phyloP scores from a whole-genome alignment of 2,888 invertebrate species.

The Caenorhabditis wallacei region DNA sequence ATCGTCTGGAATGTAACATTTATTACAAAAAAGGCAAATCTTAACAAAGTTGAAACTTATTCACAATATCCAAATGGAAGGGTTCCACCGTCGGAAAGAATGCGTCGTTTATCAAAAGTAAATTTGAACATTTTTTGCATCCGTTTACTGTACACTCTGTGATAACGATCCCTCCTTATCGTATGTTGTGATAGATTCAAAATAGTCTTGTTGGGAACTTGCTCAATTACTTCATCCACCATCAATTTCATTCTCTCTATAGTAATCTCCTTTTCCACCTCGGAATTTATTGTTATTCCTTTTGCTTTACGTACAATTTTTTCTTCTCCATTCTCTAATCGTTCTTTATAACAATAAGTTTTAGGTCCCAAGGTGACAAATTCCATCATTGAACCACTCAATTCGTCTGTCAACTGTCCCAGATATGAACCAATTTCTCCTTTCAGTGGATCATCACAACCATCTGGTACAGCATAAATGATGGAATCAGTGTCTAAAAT shows the following conservation, averaged over 20 bases:
- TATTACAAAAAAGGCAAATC: neutral
- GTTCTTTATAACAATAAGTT: neutral
- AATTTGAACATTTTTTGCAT: neutral
- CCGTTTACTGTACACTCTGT: neutral
- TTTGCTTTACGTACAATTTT: neutral
- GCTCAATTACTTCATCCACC: neutral
- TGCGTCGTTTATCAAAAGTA: neutral
- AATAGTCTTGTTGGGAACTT: neutral
- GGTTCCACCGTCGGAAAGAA: neutral
- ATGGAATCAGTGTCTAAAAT: conserved; percentile 4
- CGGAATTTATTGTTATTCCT: neutral
- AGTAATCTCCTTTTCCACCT: neutral
- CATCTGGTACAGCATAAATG: neutral
- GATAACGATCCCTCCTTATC: neutral
- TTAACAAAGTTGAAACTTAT: neutral
- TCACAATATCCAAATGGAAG: neutral
- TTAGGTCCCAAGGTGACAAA: neutral
- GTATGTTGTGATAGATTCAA: neutral
- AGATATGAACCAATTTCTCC: neutral
- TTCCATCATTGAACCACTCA: neutral
- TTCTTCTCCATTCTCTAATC: conserved; percentile 4
- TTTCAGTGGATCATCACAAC: neutral
- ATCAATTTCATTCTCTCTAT: neutral
- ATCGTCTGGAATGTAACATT: neutral
- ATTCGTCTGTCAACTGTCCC: neutral